These are phyloP conservation scores for Anastrepha ludens DNA, from an alignment of 1,140 invertebrate genomes.

Conservation along the genomic window DNA sequence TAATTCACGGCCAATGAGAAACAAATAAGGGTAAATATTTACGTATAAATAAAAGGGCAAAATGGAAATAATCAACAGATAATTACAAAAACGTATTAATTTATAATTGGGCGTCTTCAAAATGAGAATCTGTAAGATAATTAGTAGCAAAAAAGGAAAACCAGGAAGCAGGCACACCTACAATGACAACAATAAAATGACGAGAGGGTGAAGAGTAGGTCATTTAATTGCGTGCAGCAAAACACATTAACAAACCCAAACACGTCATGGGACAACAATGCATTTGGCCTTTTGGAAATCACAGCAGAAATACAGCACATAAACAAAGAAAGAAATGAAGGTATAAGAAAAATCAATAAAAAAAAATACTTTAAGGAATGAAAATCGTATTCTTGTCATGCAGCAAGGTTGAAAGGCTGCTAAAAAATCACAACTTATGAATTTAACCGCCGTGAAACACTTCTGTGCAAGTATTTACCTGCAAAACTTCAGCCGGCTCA, in stretches of 20 bases:
- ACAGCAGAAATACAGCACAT: background rate
- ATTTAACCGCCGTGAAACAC: background rate
- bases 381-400: constrained; percentile 21
- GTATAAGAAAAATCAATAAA: constrained; percentile 38
- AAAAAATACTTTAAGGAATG: background rate
- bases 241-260: constrained; percentile 46
- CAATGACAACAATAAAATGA: constrained; percentile 3
- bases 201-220: background rate
- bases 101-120: background rate
- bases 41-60: background rate
- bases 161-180: constrained; percentile 32
- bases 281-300: background rate
- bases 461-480: background rate
- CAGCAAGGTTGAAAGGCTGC: background rate
- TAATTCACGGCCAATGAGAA: background rate
- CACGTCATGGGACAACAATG: constrained; percentile 49
- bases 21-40: constrained; percentile 15
- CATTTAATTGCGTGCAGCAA: constrained; percentile 48
- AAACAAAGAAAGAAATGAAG: background rate
- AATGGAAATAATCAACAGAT: constrained; percentile 11
- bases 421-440: background rate
- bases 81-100: constrained; percentile 38
- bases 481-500: background rate
- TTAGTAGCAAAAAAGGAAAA: constrained; percentile 20
- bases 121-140: background rate